These are phyloP conservation scores for Leucophora obtusa DNA, from an alignment of 2,888 invertebrate species.

Conservation along the genomic window DNA sequence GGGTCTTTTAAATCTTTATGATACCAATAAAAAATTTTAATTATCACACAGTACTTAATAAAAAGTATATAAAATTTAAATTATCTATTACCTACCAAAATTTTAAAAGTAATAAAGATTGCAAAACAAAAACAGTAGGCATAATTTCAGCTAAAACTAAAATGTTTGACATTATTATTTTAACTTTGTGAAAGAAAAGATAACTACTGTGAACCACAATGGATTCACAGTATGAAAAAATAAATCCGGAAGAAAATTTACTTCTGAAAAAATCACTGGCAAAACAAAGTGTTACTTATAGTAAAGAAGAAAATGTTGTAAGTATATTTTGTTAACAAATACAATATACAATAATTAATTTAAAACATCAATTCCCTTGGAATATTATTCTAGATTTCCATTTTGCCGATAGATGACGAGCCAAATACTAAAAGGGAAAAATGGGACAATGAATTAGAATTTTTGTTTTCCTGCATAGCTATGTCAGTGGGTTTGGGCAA, in stretches of 20 bases:
- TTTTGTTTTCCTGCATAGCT: constrained; percentile 81
- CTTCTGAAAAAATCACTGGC: background rate
- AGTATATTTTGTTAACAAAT: constrained; percentile 11
- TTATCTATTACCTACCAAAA: background rate
- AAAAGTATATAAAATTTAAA: background rate
- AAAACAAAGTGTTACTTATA: constrained; percentile 37
- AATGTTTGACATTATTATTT: background rate
- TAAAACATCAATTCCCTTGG: no score
- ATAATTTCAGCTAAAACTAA: background rate
- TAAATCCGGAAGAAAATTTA: constrained; percentile 60
- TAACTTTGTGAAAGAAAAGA: background rate
- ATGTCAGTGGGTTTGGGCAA: constrained; percentile 84
- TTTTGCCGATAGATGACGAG: constrained; percentile 55
- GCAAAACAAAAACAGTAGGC: background rate
- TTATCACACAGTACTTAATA: background rate
- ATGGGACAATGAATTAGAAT: constrained; percentile 83
- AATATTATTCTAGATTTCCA: constrained; percentile 44
- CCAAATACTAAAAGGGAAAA: constrained; percentile 72
- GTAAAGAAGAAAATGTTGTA: constrained; percentile 69
- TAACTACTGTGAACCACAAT: constrained; percentile 59
- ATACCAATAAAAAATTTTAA: background rate
- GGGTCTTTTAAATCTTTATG: background rate
- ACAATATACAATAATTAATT: background rate
- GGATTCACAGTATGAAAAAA: constrained; percentile 70
- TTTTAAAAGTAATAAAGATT: background rate